Evolutionary conservation across 2,888 invertebrate genomes (phyloP), one percentile per base, ranked within the genome.

Genomic region (Leptinotarsa peninsularis): DNA sequence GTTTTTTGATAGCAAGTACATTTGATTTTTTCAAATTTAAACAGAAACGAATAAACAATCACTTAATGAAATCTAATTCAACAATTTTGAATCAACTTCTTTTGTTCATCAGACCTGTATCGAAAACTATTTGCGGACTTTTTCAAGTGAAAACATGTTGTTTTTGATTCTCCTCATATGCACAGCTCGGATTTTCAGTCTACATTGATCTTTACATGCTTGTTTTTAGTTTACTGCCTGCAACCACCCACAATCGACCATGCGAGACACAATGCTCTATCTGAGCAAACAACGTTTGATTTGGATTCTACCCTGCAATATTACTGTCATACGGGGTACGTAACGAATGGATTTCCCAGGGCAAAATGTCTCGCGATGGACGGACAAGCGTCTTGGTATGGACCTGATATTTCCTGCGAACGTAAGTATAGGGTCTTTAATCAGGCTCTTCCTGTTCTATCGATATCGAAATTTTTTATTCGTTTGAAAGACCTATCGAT

Each of bases 321-420:
- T 90, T 94, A 95, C 86, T 99, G 99, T 85, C 94, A 95, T 84
- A 94, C 94, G n/a, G 99, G 99, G 15, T 99, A 97, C 89, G 94
- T 94, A 76, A 95, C 96, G 78, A 95, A 95, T 84, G 98, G 98
- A 0, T 95, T 98, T 88, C 94, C 96, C 2, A 90, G 94, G 60
- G 97, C 98, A 67, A 98, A 98, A 89, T 99, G 99, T 87, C 90
- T 98, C 79, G 94, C 96, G 76, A 96, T 96, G 82, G 96, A 97
- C 82, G 93, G 90, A 0, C 93, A 93, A 82, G 98, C 98, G 1
- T 95, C 95, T 81, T 99, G 99, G 99, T 98, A 96, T 84, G 99
- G 99, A 2, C 98, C 98, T 2, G 97, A 98, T 84, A 95, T 99
- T 83, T 94, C 94, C 77, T 99, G 99, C 87, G 96, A 96, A 91